Base-by-base conservation (phyloP, 2,797 vertebrate genomes). In the Myotis findleyi region DNA sequence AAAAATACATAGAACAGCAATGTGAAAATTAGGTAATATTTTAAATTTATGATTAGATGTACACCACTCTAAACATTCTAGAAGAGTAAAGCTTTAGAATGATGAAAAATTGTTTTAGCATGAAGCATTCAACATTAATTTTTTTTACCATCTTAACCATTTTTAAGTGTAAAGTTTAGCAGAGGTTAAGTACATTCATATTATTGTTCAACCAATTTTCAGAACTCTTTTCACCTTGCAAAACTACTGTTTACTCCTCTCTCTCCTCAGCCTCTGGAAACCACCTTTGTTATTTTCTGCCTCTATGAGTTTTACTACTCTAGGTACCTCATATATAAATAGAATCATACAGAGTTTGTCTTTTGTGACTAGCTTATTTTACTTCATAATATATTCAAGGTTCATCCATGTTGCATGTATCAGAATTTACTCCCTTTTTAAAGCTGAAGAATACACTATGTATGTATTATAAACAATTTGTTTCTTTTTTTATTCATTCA, bases 1-100 rank as follows among this genome's bases (percentile, higher is more conserved):
- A 57, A 84, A 92, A 80, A 53, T 23, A 92, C 51, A 81, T 47
- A 68, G 8, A 62, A 91, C 82, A 88, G 20, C 14, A 33, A 16
- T 23, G 5, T n/a, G 33, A 73, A 95, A 88, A 23, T 51, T 87
- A 89, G 85, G 38, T 59, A 53, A 44, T 87, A 75, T 80, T 73
- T 93, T 55, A 27, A 68, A 86, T 79, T 55, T 23, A 68, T 86
- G 14, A 18, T 11, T 81, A 47, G 7, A 68, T 20, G 18, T n/a
- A 49, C 2, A 83, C 7, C 10, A 27, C 33, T 68, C 51, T 30
- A 89, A 55, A 90, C 79, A 64, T 80, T 11, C 27, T 59, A 59
- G 25, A 18, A 25, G 18, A 30, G 14, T 16, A 91, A 83, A 79
- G 47, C 2, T 51, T 33, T 21, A 79, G 71, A 83, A 73, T 33